phyloP scores from a whole-genome alignment of 2,113 vertebrate species.

The Dermatemys mawii region DNA sequence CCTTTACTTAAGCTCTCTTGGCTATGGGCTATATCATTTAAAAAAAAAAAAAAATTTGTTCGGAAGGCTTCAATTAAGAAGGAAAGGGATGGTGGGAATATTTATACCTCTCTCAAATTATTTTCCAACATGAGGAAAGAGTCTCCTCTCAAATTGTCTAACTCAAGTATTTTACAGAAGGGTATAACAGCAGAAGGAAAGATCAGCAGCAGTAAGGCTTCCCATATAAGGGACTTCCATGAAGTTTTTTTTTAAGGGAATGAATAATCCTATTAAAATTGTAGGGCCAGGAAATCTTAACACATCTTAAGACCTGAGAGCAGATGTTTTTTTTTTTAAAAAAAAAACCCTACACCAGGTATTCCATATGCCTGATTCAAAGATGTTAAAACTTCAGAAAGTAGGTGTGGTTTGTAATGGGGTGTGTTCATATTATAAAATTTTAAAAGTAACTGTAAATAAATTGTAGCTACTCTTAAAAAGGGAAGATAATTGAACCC shows the following conservation, averaged over 20 bases:
- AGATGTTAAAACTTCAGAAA: background rate
- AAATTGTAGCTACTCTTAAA: background rate
- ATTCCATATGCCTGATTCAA: rapidly evolving
- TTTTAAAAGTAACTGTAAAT: background rate
- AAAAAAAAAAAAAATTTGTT: no score
- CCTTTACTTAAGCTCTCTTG: no score
- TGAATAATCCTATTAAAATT: background rate
- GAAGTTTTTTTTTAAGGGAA: background rate
- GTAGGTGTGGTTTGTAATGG: rapidly evolving
- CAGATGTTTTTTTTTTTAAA: background rate
- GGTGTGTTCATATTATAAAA: rapidly evolving
- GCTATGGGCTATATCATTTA: no score
- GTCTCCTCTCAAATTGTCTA: background rate
- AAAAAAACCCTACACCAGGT: background rate
- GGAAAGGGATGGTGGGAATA: background rate
- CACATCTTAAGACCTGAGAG: background rate
- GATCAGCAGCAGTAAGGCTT: background rate
- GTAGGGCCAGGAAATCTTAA: background rate
- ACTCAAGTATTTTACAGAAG: background rate
- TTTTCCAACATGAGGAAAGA: background rate
- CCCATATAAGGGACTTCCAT: rapidly evolving
- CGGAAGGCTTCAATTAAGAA: no score
- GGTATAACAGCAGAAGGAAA: background rate
- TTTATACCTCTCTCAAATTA: background rate
- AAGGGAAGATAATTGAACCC: background rate